These are phyloP conservation scores for Cheilinus undulatus DNA, from an alignment of 2,113 vertebrate genomes.

Conservation along the genomic window DNA sequence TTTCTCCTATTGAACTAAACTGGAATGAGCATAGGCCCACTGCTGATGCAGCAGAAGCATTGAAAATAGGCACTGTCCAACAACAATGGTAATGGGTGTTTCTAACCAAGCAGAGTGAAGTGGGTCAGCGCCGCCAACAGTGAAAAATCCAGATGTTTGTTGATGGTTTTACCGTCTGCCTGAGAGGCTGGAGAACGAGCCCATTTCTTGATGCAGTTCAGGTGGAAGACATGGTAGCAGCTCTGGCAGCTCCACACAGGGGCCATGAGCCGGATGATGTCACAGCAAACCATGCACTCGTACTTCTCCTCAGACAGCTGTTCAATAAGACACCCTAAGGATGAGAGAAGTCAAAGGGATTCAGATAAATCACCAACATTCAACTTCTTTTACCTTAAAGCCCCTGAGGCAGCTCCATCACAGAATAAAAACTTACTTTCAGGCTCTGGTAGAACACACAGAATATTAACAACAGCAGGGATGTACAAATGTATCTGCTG, in stretches of 20 bases:
- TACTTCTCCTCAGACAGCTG: slow-evolving; percentile 97
- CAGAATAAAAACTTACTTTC: no score
- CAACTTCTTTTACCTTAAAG: neutral
- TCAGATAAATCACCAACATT: neutral
- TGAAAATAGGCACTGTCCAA: slow-evolving; percentile 11
- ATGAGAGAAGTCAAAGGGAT: neutral
- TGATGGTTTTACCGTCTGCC: slow-evolving; percentile 87
- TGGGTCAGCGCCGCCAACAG: neutral
- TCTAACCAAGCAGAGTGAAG: neutral
- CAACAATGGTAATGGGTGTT: neutral
- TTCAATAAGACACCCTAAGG: slow-evolving; percentile 92
- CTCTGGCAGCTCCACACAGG: slow-evolving; percentile 97
- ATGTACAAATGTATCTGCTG: no score
- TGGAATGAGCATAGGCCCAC: neutral
- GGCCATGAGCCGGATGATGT: slow-evolving; percentile 89
- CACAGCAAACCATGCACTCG: slow-evolving; percentile 99
- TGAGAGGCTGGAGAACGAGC: slow-evolving; percentile 96
- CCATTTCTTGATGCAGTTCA: slow-evolving; percentile 99
- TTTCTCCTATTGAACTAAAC: neutral
- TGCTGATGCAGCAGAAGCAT: slow-evolving; percentile 39
- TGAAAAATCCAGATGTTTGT: neutral
- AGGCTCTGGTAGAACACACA: no score
- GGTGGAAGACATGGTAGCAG: slow-evolving; percentile 97
- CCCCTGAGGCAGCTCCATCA: neutral
- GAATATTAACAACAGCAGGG: no score